A percentile compares a stretch with the other conserved stretches of the same genome.
phyloP scores from a whole-genome alignment of 2,797 vertebrate genomes.

The Phylloscopus collybita region DNA sequence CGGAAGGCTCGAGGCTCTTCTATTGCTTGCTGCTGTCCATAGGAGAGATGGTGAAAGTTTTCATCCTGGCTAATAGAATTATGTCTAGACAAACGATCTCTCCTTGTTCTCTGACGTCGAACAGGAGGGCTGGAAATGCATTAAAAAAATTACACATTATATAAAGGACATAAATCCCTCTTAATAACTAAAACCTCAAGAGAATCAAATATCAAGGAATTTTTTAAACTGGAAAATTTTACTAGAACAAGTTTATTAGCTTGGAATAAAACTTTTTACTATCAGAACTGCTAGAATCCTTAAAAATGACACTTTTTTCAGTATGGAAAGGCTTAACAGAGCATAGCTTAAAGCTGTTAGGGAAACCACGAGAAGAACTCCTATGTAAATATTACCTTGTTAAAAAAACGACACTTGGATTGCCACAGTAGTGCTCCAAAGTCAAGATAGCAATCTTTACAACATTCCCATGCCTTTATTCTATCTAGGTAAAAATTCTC shows the following conservation, averaged over 20 bases:
- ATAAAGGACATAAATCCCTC: not conserved
- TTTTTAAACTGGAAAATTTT: not conserved
- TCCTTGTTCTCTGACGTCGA: slow-evolving; percentile 91
- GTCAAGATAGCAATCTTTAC: not conserved
- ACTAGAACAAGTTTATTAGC: not conserved
- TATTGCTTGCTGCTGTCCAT: slow-evolving; percentile 87
- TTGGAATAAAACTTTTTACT: not conserved
- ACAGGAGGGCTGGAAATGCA: slow-evolving; percentile 85
- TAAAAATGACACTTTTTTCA: not conserved
- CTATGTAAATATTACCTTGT: not conserved
- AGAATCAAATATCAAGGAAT: not conserved
- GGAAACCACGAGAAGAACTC: not conserved
- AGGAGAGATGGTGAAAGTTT: slow-evolving; percentile 91
- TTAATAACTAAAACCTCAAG: not conserved
- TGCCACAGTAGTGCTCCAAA: not conserved
- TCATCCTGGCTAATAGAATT: slow-evolving; percentile 87
- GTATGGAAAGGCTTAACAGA: not conserved
- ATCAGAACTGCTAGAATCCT: not conserved
- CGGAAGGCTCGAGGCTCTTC: slow-evolving; percentile 95
- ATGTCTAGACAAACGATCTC: slow-evolving; percentile 90
- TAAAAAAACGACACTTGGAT: not conserved
- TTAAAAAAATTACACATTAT: slow-evolving; percentile 19
- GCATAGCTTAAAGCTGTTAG: not conserved
- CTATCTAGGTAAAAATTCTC: not conserved
- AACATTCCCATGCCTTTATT: not conserved